Evolutionary conservation across 2,888 invertebrate species (phyloP).

Genomic region (Choristoneura rosaceana): DNA sequence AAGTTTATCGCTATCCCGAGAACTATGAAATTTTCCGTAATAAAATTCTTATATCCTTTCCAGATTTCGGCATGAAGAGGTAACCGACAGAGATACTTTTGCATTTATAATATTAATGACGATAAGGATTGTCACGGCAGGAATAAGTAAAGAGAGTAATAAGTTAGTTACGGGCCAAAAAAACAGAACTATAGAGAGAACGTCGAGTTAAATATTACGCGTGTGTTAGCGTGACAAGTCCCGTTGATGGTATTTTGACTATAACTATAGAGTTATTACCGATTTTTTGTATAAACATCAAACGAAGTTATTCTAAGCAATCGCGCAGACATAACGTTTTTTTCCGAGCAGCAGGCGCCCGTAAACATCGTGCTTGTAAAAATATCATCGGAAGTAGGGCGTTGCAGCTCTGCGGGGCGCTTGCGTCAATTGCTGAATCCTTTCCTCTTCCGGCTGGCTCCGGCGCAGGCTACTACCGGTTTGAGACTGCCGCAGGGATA

Average conservation of each 20-base stretch:
- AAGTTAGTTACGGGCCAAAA: not conserved
- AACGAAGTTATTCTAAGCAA: not conserved
- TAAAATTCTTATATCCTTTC: no score
- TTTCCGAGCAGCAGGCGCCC: not conserved
- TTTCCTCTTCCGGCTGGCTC: conserved; percentile 74
- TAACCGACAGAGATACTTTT: no score
- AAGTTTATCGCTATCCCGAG: no score
- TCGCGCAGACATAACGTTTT: not conserved
- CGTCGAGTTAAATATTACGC: no score
- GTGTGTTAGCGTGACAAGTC: no score
- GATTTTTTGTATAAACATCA: not conserved
- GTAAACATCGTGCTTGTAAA: conserved; percentile 47
- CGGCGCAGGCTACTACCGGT: conserved; percentile 68
- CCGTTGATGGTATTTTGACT: no score
- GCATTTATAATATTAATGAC: no score
- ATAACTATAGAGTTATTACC: not conserved
- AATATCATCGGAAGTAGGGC: conserved; percentile 59
- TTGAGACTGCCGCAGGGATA: conserved; percentile 51
- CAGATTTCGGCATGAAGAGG: no score
- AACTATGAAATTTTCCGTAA: no score
- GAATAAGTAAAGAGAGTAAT: not conserved
- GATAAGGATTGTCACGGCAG: not conserved
- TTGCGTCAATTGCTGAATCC: conserved; percentile 78
- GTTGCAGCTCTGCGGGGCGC: conserved; percentile 64
- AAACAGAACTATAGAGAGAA: not conserved